Base-by-base conservation (phyloP, 2,113 vertebrate genomes). In the Aspiorhynchus laticeps region DNA sequence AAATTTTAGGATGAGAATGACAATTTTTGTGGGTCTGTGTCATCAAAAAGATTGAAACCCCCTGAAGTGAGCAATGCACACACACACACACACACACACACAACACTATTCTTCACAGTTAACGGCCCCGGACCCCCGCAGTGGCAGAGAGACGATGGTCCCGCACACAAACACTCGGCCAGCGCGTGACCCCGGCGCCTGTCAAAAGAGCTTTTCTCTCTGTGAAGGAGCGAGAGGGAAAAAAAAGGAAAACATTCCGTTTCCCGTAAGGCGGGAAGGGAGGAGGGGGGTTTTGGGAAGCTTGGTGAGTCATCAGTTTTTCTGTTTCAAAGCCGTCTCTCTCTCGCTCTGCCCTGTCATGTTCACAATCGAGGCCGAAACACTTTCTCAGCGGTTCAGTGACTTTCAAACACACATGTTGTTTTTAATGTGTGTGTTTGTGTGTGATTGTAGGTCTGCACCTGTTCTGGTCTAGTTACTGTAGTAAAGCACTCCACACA, bases 221-320 rank as follows among this genome's bases (percentile, higher is more conserved):
- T 61, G 28, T 88, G 82, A 78, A 33, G 80, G 73, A 89, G 87
- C 78, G 71, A 15, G 11, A 80, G 53, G 19, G 26, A 48, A 43
- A 78, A 51, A 88, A 85, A 87, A 79, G 85, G 87, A 91, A 91
- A 92, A 90, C 93, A 94, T 95, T 94, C 94, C 91, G 85, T 75
- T 96, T 96, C 95, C 95, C 93, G 95, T 95, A 96, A 96, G 90
- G 85, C 88, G 90, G 92, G 92, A 90, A 92, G 82, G 43, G 87
- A 91, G 89, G 92, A 86, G 92, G 92, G 88, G 88, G 90, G 91
- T 94, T 95, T 95, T 96, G 94, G 95, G 95, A 95, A 96, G 88
- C 93, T 91, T 89, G 3, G 93, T 96, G 95, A 96, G 88, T 95
- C 94, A 96, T 95, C 94, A 94, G 92, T 94, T 95, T 95, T 94